Percentiles rank a stretch among this genome's conserved stretches.
Evolutionary conservation across 2,888 invertebrate species (phyloP).

Genomic region (Tenthredo notha): DNA sequence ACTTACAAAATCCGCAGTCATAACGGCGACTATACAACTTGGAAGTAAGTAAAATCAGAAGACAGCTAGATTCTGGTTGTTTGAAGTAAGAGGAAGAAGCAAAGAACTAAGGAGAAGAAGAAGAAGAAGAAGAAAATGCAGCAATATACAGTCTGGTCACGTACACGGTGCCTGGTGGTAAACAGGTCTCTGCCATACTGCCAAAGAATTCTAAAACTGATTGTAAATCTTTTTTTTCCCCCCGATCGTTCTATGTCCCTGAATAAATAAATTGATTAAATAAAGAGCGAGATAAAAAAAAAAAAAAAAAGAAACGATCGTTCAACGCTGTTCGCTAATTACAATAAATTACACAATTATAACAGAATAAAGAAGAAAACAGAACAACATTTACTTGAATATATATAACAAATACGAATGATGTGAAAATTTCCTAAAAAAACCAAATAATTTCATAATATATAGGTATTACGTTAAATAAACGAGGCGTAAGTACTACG

Average conservation of each 20-base stretch:
- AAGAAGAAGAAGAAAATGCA: neutral
- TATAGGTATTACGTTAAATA: conserved; percentile 14
- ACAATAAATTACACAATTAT: neutral
- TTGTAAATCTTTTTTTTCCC: conserved; percentile 14
- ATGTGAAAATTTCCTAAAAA: neutral
- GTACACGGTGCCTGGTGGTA: conserved; percentile 33
- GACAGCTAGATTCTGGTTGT: neutral
- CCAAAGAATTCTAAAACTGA: conserved; percentile 11
- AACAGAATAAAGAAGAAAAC: neutral
- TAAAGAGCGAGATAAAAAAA: neutral
- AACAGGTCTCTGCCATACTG: conserved; percentile 30
- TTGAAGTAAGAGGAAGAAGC: neutral
- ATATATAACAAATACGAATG: neutral
- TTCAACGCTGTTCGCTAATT: neutral
- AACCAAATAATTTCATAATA: neutral
- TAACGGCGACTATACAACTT: neutral
- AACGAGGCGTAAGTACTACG: neutral
- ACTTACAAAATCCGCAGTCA: conserved; percentile 35
- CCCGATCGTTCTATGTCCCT: neutral
- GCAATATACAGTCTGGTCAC: conserved; percentile 37
- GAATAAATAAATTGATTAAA: neutral
- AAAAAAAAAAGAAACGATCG: neutral
- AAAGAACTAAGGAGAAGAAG: neutral
- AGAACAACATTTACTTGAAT: neutral
- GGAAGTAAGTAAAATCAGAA: neutral